Evolutionary conservation across 92 coral and sea anemone genomes (phyloP), one percentile per base, ranked within the genome.

Genomic region (Heliopora coerulea): DNA sequence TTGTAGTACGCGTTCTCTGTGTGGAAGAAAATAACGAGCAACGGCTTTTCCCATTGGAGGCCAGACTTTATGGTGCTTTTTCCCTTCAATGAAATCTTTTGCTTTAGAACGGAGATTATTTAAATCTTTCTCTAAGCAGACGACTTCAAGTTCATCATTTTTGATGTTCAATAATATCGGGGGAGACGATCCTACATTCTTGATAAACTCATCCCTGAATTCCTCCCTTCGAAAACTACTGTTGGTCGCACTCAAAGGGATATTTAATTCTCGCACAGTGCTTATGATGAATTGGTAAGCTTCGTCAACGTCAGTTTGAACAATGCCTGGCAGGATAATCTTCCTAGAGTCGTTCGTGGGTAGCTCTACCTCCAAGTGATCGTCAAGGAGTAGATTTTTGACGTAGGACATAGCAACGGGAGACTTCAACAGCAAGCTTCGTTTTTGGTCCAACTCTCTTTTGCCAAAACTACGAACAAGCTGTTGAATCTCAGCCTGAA

Each of bases 91-190:
- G 54, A 70, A 70, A 50, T 70, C 62, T 2, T 31, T 30, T 5
- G 37, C 63, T 70, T 54, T 31, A 8, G 8, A 20, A 3, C 21
- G 20, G 37, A 70, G 2, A 54, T 54, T 35, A 24, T 28, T 27
- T 49, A 70, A 24, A 27, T 70, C 49, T 41, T 70, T 70, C 63
- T 70, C 54, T 62, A 70, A 54, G 25, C 77, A 70, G 2, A 70
- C 15, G 17, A 70, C 54, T 5, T 28, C n/a, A 0, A 40, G 62
- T 18, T 52, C 62, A 5, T 39, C 62, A 1, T n/a, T 21, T 69
- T 70, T 50, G 17, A 40, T 37, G 10, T 70, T 17, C 11, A 70
- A 20, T 19, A 31, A 26, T 8, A 70, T 37, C 2, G 77, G 77
- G 2, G 27, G 18, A 1, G 63, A 50, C 19, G 62, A n/a, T 13